Evolutionary conservation across 92 coral and sea anemone species (phyloP).

Genomic region (Nematostella vectensis): DNA sequence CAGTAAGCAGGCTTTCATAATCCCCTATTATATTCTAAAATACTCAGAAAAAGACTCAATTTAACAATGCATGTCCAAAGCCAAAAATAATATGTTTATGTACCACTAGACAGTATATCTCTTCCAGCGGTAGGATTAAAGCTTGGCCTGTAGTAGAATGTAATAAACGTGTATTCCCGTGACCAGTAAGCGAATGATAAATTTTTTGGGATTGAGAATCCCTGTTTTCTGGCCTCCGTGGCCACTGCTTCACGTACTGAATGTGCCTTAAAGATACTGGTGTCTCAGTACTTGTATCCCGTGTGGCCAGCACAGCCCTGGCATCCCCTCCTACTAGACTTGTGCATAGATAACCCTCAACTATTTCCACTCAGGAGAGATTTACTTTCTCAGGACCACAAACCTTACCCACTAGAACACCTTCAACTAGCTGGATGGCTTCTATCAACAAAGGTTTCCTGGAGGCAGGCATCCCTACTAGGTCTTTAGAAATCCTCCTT

Average conservation of each 20-base stretch:
- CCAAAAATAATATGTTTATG: constrained; percentile 6
- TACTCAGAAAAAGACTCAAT: constrained; percentile 35
- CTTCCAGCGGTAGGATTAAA: constrained; percentile 30
- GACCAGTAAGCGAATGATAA: constrained; percentile 45
- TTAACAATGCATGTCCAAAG: constrained; percentile 60
- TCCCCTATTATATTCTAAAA: constrained; percentile 31
- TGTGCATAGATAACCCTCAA: too few relatives aligned
- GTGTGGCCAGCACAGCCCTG: too few relatives aligned
- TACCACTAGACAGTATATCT: constrained; percentile 22
- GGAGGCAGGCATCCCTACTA: too few relatives aligned
- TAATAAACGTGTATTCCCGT: constrained; percentile 14
- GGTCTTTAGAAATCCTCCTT: too few relatives aligned
- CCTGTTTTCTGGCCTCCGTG: constrained; percentile 25
- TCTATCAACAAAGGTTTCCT: too few relatives aligned
- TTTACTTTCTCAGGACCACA: too few relatives aligned
- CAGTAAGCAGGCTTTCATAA: constrained; percentile 40
- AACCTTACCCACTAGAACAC: too few relatives aligned
- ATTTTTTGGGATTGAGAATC: constrained; percentile 25
- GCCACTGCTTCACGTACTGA: constrained; percentile 34
- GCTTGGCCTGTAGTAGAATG: constrained; percentile 27
- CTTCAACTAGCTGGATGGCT: too few relatives aligned
- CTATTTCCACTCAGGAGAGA: too few relatives aligned
- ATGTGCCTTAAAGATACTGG: constrained; percentile 29
- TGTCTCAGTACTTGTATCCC: too few relatives aligned
- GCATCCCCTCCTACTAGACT: too few relatives aligned